These are phyloP conservation scores for Lumbricus terrestris DNA, from an alignment of 2,888 invertebrate genomes.

Conservation along the genomic window DNA sequence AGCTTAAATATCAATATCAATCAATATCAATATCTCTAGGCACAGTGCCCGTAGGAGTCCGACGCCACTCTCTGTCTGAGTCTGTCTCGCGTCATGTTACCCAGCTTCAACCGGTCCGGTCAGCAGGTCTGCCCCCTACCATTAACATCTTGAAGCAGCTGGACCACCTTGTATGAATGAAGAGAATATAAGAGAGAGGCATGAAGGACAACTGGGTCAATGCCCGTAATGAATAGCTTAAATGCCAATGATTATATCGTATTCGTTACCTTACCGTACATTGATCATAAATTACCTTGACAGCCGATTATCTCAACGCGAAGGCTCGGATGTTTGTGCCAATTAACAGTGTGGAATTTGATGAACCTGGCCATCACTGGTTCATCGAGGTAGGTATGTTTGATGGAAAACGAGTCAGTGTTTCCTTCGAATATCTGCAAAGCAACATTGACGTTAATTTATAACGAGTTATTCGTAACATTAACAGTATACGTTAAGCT, in stretches of 20 bases:
- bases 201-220: too few species aligned
- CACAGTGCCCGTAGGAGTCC: too few species aligned
- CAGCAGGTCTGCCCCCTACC: too few species aligned
- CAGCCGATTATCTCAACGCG: constrained; percentile 63
- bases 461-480: background rate
- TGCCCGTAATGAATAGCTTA: too few species aligned
- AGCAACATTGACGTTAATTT: background rate
- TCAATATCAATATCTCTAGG: too few species aligned
- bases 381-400: constrained; percentile 61
- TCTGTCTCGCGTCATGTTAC: too few species aligned
- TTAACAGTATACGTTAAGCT: background rate
- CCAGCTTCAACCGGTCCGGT: too few species aligned
- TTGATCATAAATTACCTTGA: constrained; percentile 55
- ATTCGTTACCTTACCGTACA: background rate
- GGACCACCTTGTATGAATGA: too few species aligned
- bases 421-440: constrained; percentile 62
- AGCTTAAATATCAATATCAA: too few species aligned
- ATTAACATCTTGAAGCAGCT: too few species aligned
- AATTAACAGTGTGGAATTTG: constrained; percentile 62
- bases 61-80: too few species aligned
- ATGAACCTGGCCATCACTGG: constrained; percentile 62
- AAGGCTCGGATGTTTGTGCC: constrained; percentile 63
- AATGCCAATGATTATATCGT: background rate
- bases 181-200: too few species aligned
- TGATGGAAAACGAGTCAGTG: constrained; percentile 60